Evolutionary conservation across 1,140 invertebrate species (phyloP).

Genomic region (Drosophila leontia): DNA sequence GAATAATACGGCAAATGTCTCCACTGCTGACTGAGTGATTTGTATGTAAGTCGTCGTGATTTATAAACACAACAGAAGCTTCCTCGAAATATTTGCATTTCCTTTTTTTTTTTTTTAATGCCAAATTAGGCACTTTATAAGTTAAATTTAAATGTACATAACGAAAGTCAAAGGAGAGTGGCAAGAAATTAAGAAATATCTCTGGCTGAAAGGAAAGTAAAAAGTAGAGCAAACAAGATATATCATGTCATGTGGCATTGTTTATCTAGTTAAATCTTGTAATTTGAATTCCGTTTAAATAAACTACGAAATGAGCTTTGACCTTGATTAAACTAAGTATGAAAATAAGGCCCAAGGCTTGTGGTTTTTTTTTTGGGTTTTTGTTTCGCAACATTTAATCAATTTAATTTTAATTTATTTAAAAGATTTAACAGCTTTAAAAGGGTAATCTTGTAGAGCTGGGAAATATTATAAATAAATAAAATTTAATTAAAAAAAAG

Average conservation of each 20-base stretch:
- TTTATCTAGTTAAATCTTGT: neutral
- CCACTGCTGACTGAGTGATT: neutral
- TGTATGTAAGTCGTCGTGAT: neutral
- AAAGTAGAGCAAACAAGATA: neutral
- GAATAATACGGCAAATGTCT: constrained; percentile 57
- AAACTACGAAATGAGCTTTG: constrained; percentile 2
- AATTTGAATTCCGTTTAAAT: too few species aligned
- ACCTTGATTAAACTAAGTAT: neutral
- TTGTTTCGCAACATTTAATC: neutral
- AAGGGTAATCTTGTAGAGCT: too few species aligned
- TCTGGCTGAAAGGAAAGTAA: too few species aligned
- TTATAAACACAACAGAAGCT: neutral
- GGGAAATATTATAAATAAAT: too few species aligned
- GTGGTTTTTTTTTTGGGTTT: neutral
- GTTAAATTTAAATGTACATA: constrained; percentile 16
- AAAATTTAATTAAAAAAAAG: too few species aligned
- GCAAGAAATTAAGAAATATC: neutral
- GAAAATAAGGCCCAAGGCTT: neutral
- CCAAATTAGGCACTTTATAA: neutral
- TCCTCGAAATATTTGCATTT: neutral
- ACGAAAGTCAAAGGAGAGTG: neutral
- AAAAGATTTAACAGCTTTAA: too few species aligned
- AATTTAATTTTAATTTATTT: too few species aligned
- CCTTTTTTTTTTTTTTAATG: neutral
- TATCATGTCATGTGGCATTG: neutral